phyloP scores from a whole-genome alignment of 2,797 vertebrate species.

The Pipistrellus nathusii region DNA sequence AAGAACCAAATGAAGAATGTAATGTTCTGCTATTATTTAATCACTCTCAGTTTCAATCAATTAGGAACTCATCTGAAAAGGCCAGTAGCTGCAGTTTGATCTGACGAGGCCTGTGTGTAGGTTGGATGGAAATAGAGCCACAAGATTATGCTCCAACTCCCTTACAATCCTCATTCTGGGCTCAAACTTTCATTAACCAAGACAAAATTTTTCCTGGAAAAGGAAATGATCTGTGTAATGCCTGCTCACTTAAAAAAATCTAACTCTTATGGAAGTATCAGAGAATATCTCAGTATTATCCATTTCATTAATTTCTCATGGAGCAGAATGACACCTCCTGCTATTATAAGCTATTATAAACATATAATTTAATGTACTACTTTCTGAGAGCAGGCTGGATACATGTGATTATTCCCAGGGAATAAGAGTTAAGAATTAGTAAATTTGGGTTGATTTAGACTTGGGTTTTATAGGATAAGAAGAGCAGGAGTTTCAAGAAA shows the following conservation, averaged over 20 bases:
- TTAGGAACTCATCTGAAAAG: constrained; percentile 21
- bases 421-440: neutral
- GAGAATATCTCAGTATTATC: constrained; percentile 13
- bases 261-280: neutral
- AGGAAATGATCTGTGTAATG: neutral
- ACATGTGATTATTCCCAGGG: neutral
- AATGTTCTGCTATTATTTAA: constrained; percentile 18
- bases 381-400: constrained; percentile 45
- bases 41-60: constrained; percentile 20
- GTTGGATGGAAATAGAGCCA: constrained; percentile 4
- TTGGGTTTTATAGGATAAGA: neutral
- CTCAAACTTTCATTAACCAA: constrained; percentile 32
- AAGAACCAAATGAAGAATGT: neutral
- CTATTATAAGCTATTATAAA: constrained; percentile 50
- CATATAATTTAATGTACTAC: constrained; percentile 40
- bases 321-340: neutral
- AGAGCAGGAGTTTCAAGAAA: neutral
- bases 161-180: neutral
- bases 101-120: neutral
- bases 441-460: neutral
- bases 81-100: neutral
- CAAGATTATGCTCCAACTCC: neutral
- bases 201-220: constrained; percentile 5
- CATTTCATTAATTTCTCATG: constrained; percentile 63
- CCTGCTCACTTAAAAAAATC: neutral